Conservation (phyloP, 1,140 invertebrate species). For the Nephila pilipes region DNA sequence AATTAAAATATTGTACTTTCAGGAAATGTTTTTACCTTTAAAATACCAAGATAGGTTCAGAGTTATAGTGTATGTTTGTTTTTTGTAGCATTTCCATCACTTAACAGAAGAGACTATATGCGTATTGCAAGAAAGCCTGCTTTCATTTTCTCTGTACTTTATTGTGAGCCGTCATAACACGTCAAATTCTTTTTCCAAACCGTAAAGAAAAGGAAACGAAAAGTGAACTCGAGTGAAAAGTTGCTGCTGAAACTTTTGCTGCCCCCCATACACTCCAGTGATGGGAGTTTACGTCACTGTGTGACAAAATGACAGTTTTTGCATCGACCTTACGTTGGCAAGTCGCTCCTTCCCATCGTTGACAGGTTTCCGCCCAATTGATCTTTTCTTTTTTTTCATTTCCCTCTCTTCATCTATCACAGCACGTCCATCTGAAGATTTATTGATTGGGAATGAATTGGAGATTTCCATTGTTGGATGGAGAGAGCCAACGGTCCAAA, state of each 20-base stretch:
- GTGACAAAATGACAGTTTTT: slow-evolving; percentile 75
- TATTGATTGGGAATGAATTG: slow-evolving; percentile 74
- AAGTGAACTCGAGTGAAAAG: slow-evolving; percentile 64
- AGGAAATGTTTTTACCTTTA: neutral
- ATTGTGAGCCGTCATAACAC: slow-evolving; percentile 68
- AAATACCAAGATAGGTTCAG: neutral
- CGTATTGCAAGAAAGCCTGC: neutral
- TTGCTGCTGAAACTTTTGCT: slow-evolving; percentile 70
- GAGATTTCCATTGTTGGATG: slow-evolving; percentile 24
- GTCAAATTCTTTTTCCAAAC: slow-evolving; percentile 59
- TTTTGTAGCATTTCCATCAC: neutral
- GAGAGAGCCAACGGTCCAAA: neutral
- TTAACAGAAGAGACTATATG: neutral
- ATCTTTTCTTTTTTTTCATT: slow-evolving; percentile 41
- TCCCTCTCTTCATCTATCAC: slow-evolving; percentile 46
- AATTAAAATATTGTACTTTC: neutral
- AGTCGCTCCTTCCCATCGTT: slow-evolving; percentile 49
- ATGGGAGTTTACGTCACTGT: slow-evolving; percentile 67
- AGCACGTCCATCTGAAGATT: slow-evolving; percentile 61
- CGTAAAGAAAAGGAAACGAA: slow-evolving; percentile 41
- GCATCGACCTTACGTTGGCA: slow-evolving; percentile 66
- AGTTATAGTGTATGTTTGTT: neutral
- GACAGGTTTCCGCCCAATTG: slow-evolving; percentile 69
- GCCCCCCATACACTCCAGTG: neutral
- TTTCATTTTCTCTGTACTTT: slow-evolving; percentile 35